Evolutionary conservation across 2,888 invertebrate genomes (phyloP).

Genomic region (Allophyes oxyacanthae): DNA sequence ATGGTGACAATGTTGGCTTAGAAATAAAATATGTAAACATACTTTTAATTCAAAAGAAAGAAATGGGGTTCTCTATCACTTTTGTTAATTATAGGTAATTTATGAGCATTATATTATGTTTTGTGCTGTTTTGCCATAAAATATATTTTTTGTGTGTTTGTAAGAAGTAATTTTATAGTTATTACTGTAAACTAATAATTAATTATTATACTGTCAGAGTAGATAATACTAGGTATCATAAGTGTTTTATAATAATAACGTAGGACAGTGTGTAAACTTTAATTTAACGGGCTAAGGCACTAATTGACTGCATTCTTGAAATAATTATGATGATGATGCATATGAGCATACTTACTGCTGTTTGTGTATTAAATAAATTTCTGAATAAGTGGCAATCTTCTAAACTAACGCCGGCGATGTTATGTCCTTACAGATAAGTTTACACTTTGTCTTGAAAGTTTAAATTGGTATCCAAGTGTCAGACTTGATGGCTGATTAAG

Average conservation of each 20-base stretch:
- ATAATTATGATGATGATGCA: too few relatives aligned
- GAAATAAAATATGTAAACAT: conserved; percentile 26
- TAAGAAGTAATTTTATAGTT: conserved; percentile 35
- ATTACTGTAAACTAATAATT: conserved; percentile 21
- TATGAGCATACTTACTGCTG: too few relatives aligned
- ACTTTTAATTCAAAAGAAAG: conserved; percentile 23
- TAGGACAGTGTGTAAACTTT: conserved; percentile 34
- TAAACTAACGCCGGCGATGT: too few relatives aligned
- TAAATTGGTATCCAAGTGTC: conserved; percentile 23
- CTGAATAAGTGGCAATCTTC: too few relatives aligned
- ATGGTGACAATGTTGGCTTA: conserved; percentile 28
- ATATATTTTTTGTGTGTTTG: conserved; percentile 48
- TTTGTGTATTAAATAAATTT: too few relatives aligned
- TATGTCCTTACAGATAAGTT: conserved; percentile 13
- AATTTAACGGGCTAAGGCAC: background rate
- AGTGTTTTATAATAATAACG: conserved; percentile 30
- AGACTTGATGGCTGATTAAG: conserved; percentile 16
- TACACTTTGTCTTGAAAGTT: conserved; percentile 29
- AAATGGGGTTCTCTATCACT: conserved; percentile 39
- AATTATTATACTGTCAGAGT: conserved; percentile 36
- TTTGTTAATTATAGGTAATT: conserved; percentile 65
- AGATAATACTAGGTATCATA: conserved; percentile 32
- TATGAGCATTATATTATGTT: conserved; percentile 56
- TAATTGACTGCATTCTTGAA: too few relatives aligned
- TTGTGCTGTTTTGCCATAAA: conserved; percentile 55